Conservation (phyloP, 2,797 vertebrate genomes). For the Acrossocheilus fasciatus region DNA sequence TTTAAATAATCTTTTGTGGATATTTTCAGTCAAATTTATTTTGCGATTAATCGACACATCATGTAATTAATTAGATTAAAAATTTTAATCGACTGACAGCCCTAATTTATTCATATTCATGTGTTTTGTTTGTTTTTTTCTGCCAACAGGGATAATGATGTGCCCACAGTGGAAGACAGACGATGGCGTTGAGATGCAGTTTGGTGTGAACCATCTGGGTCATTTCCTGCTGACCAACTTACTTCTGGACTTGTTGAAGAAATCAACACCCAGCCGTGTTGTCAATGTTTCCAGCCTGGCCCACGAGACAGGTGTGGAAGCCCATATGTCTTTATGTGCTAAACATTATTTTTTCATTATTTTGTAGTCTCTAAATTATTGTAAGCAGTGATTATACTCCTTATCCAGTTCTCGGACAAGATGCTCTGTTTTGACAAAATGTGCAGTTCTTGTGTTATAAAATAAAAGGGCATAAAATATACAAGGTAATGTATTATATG, state of each 20-base stretch:
- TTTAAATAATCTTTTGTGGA: too few species aligned
- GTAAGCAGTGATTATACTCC: neutral
- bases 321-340: neutral
- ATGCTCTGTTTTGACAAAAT: neutral
- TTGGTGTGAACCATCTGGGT: conserved; percentile 66
- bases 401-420: neutral
- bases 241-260: conserved; percentile 65
- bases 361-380: neutral
- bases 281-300: conserved; percentile 66
- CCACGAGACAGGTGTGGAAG: conserved; percentile 54
- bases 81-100: too few species aligned
- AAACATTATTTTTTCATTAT: neutral
- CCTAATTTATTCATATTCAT: neutral
- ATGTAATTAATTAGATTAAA: too few species aligned
- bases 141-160: conserved; percentile 63
- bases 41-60: too few species aligned
- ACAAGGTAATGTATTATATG: neutral
- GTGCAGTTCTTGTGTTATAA: too few species aligned
- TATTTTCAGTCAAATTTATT: too few species aligned
- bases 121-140: conserved; percentile 53
- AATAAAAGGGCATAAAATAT: neutral
- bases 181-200: conserved; percentile 68
- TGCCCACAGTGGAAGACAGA: conserved; percentile 65
- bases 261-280: conserved; percentile 63
- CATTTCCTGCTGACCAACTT: conserved; percentile 67